Evolutionary conservation across 1,140 invertebrate genomes (phyloP), one percentile per base, ranked within the genome.

Genomic region (Neodiprion virginianus): DNA sequence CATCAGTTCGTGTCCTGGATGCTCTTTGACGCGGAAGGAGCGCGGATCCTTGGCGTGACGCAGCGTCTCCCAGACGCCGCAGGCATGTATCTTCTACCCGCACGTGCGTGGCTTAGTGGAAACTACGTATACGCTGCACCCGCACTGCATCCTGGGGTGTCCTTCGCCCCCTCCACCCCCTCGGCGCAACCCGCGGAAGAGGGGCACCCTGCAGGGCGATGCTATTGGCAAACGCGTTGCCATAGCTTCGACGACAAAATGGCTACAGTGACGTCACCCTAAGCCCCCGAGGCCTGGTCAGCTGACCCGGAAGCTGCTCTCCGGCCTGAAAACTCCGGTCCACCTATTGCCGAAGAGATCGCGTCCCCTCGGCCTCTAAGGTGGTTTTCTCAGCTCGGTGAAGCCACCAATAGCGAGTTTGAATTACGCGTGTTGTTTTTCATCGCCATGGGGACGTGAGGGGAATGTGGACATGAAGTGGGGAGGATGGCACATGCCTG

Each of bases 181-280:
- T 61, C 1, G 14, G 53, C 8, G 4, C 53, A n/a, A 67, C 77
- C 79, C 78, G 69, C 77, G 75, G 69, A 76, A 74, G 81, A 77
- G 71, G 71, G 79, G 75, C 72, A 72, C 74, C 81, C 79, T 17
- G 53, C 50, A 61, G 53, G 53, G 53, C 53, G 80, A 83, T 79
- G 80, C 82, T 80, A 83, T 83, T 83, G 82, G 81, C 79, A 83
- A 83, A 81, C 78, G 81, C 78, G 75, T 79, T 79, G 79, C 80
- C 77, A 82, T 82, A 75, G 80, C 82, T 82, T 83, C 82, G 76
- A 73, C 75, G 68, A 77, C 77, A 83, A 83, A 83, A 83, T 83
- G 82, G 81, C 82, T 40, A 14, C 68, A 53, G 23, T 49, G 49
- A 49, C 40, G 49, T 75, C 50, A 17, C 48, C 49, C 67, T 11